A percentile compares a stretch with the other conserved stretches of the same genome.
These are phyloP conservation scores for Ethmia dodecea DNA, from an alignment of 2,888 invertebrate genomes.

Conservation along the genomic window DNA sequence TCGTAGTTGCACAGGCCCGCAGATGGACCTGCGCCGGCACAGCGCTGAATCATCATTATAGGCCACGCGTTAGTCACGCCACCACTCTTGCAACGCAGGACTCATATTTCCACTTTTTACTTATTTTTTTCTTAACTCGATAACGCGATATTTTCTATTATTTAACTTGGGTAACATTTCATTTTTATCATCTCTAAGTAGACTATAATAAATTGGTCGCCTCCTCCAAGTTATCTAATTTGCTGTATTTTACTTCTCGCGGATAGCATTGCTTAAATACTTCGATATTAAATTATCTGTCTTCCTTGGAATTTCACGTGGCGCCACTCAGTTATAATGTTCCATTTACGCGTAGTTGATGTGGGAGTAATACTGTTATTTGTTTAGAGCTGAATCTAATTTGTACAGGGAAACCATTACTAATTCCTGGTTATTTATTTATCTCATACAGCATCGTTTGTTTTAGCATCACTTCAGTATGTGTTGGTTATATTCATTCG, in stretches of 20 bases:
- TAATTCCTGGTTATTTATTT: no score
- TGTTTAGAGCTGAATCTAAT: constrained; percentile 19
- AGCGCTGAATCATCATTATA: constrained; percentile 51
- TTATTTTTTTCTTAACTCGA: neutral
- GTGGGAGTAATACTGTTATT: constrained; percentile 11
- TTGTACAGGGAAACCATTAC: constrained; percentile 7
- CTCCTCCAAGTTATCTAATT: no score
- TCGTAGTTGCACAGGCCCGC: constrained; percentile 6
- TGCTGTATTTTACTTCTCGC: no score
- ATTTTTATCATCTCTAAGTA: no score
- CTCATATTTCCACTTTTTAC: neutral
- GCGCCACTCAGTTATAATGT: neutral
- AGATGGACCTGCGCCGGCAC: constrained; percentile 16
- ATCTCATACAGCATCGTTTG: no score
- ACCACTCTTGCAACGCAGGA: constrained; percentile 14
- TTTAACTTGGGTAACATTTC: no score
- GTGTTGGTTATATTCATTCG: constrained; percentile 34
- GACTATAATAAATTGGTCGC: no score
- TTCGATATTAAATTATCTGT: no score
- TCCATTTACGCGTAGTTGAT: constrained; percentile 4
- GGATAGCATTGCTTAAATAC: no score
- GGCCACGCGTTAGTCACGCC: constrained; percentile 51
- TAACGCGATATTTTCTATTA: neutral
- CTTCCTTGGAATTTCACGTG: no score
- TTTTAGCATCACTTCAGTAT: no score